Conservation (phyloP, 2,797 vertebrate genomes). For the Pipistrellus pygmaeus region DNA sequence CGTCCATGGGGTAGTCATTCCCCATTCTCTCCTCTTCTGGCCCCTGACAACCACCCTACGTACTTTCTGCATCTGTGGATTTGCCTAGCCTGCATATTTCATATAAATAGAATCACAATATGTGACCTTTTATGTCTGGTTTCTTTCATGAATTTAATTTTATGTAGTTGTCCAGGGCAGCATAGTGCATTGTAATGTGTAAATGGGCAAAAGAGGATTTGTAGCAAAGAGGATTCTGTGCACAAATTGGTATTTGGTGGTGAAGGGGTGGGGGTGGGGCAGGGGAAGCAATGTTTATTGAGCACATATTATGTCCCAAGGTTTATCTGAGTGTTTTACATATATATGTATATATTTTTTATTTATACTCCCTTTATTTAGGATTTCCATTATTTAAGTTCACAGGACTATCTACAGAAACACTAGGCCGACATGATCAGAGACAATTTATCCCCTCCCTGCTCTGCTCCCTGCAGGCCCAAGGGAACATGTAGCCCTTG, state of each 20-base stretch:
- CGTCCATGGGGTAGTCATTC: background rate
- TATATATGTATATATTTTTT: background rate
- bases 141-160: background rate
- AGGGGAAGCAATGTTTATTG: background rate
- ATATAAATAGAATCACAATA: no score
- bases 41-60: background rate
- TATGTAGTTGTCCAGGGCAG: background rate
- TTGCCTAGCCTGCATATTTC: no score
- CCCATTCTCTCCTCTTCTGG: background rate
- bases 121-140: no score
- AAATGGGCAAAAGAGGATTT: background rate
- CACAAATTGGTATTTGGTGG: no score
- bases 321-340: no score
- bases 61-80: no score
- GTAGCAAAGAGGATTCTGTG: no score
- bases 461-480: constrained; percentile 64
- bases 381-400: background rate
- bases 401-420: no score
- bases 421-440: background rate
- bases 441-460: background rate
- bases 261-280: no score
- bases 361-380: background rate
- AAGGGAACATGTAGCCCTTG: constrained; percentile 75
- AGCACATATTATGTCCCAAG: background rate
- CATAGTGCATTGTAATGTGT: background rate